Evolutionary conservation across 2,113 vertebrate species (phyloP).

Genomic region (Cryptoleucopteryx plumbea): DNA sequence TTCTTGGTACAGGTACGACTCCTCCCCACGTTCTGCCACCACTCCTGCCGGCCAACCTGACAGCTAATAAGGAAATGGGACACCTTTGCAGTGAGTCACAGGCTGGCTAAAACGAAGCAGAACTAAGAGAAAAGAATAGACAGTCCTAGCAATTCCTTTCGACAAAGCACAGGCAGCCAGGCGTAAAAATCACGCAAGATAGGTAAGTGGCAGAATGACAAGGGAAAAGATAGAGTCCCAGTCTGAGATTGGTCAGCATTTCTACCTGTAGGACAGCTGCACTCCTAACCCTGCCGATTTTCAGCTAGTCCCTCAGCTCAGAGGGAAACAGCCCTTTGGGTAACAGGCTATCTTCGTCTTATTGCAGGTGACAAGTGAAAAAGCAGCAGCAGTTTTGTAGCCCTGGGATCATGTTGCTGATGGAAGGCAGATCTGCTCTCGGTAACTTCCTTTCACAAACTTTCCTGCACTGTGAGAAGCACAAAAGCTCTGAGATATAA

Average conservation of each 20-base stretch:
- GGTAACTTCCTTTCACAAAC: neutral
- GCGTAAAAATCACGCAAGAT: rapidly evolving
- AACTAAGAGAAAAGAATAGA: neutral
- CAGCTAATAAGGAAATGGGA: neutral
- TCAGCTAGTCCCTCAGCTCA: neutral
- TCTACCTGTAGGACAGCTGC: neutral
- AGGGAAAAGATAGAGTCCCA: neutral
- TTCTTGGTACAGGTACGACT: neutral
- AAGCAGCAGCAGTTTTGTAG: neutral
- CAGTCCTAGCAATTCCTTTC: rapidly evolving
- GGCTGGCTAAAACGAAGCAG: neutral
- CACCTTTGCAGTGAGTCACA: neutral
- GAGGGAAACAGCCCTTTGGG: neutral
- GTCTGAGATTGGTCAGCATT: neutral
- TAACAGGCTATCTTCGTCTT: neutral
- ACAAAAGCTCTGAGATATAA: neutral
- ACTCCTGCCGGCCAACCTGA: neutral
- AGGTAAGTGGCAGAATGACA: neutral
- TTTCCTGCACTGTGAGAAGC: neutral
- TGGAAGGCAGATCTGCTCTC: neutral
- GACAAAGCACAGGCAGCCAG: neutral
- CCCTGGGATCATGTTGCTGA: neutral
- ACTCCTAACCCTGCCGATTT: neutral
- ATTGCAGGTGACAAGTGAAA: neutral
- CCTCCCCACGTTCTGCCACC: neutral